phyloP scores from a whole-genome alignment of 2,888 invertebrate genomes.

The Tryphoninae sp. region DNA sequence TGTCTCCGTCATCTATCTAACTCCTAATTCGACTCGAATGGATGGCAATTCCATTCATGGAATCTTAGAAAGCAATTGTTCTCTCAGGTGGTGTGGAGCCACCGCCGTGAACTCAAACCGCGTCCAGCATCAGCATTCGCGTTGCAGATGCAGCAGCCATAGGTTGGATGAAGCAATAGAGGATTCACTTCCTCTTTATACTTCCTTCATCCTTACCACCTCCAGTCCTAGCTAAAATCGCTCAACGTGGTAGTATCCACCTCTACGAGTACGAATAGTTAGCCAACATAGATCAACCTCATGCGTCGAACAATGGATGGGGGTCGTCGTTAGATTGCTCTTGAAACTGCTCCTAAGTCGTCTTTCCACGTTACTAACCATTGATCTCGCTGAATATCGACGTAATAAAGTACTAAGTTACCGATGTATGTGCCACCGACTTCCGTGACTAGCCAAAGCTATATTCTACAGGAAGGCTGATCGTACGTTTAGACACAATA shows the following conservation, averaged over 20 bases:
- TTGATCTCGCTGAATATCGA: conserved; percentile 63
- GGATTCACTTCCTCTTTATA: conserved; percentile 52
- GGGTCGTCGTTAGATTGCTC: conserved; percentile 74
- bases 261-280: conserved; percentile 70
- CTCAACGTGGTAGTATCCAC: conserved; percentile 42
- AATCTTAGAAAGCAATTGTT: conserved; percentile 73
- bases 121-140: conserved; percentile 73
- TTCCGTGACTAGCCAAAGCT: neutral
- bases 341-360: conserved; percentile 73
- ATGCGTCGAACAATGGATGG: conserved; percentile 75
- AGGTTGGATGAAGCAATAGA: conserved; percentile 43
- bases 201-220: conserved; percentile 37
- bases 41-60: conserved; percentile 71
- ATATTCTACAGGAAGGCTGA: neutral
- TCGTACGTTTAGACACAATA: neutral
- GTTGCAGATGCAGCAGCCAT: conserved; percentile 52
- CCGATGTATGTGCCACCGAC: neutral
- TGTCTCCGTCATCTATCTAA: conserved; percentile 17
- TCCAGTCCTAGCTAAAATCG: conserved; percentile 22
- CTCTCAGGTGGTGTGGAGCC: conserved; percentile 53
- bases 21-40: conserved; percentile 66
- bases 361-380: conserved; percentile 62
- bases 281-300: conserved; percentile 75
- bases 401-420: conserved; percentile 50
- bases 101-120: conserved; percentile 61